A percentile compares a stretch with the other conserved stretches of the same genome.
These are phyloP conservation scores for Geococcyx californianus DNA, from an alignment of 2,113 vertebrate species.

Conservation along the genomic window DNA sequence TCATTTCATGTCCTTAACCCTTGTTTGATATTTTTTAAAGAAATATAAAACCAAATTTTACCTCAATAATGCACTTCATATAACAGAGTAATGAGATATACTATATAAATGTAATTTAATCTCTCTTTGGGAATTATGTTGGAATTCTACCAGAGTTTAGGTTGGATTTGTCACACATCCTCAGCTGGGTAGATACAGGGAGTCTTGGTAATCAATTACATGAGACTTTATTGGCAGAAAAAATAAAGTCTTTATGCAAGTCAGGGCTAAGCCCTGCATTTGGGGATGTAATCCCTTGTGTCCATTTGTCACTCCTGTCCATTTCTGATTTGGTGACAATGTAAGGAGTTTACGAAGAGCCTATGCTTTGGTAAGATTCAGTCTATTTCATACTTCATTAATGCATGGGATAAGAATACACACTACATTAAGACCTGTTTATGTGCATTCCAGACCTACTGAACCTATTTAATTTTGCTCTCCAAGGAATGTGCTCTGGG, in stretches of 20 bases:
- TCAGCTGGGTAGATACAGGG: not conserved
- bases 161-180: accelerated
- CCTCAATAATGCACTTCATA: not conserved
- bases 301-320: not conserved
- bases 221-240: not conserved
- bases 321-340: not conserved
- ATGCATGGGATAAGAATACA: not conserved
- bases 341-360: not conserved
- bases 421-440: slow-evolving; percentile 31
- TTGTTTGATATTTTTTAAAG: not conserved
- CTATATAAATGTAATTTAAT: not conserved
- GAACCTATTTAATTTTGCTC: slow-evolving; percentile 46
- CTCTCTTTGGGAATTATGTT: not conserved
- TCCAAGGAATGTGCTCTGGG: not conserved
- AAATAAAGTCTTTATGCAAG: not conserved
- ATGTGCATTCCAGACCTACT: not conserved
- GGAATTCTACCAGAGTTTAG: not conserved
- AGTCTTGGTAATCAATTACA: not conserved
- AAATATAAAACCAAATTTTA: not conserved
- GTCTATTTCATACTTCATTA: slow-evolving; percentile 15
- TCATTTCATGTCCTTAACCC: not conserved
- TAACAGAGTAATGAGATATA: not conserved
- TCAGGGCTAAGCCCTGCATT: not conserved
- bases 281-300: not conserved
- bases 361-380: not conserved